Conservation (phyloP, 1,140 invertebrate species). For the Philotrypesis tridentata region DNA sequence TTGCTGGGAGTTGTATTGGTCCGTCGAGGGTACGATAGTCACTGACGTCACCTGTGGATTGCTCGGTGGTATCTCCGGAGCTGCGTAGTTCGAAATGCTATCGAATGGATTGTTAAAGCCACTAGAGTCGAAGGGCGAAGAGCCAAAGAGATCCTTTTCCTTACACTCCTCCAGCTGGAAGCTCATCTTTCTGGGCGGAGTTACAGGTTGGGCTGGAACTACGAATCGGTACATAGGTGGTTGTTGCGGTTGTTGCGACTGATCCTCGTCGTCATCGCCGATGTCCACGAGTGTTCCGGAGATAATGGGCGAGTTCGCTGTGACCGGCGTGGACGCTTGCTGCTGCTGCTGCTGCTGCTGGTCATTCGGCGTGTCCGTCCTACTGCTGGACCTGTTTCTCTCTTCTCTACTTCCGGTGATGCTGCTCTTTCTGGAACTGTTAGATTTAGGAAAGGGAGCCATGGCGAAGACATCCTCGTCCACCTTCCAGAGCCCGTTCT, state of each 20-base stretch:
- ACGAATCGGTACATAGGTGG: constrained; percentile 38
- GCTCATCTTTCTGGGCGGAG: constrained; percentile 34
- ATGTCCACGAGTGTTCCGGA: constrained; percentile 59
- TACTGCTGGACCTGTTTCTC: constrained; percentile 52
- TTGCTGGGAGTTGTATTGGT: constrained; percentile 38
- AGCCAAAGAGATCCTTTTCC: constrained; percentile 75
- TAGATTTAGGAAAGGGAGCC: constrained; percentile 81
- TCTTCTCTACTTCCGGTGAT: constrained; percentile 56
- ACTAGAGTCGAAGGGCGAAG: constrained; percentile 73
- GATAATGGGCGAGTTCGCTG: constrained; percentile 30
- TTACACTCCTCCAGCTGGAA: neutral
- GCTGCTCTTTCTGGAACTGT: constrained; percentile 66
- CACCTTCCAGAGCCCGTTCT: constrained; percentile 64
- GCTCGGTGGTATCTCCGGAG: neutral
- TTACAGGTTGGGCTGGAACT: neutral
- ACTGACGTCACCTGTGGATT: constrained; percentile 1
- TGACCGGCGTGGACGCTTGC: constrained; percentile 51
- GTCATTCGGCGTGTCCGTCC: constrained; percentile 51
- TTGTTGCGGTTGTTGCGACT: neutral
- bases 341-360: constrained; percentile 48
- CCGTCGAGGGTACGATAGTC: neutral
- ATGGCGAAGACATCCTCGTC: constrained; percentile 82
- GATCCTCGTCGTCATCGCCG: constrained; percentile 23
- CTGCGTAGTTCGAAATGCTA: constrained; percentile 46
- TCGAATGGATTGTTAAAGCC: constrained; percentile 67